These are phyloP conservation scores for Montipora capricornis DNA, from an alignment of 64 coral and sea anemone species.

Conservation along the genomic window DNA sequence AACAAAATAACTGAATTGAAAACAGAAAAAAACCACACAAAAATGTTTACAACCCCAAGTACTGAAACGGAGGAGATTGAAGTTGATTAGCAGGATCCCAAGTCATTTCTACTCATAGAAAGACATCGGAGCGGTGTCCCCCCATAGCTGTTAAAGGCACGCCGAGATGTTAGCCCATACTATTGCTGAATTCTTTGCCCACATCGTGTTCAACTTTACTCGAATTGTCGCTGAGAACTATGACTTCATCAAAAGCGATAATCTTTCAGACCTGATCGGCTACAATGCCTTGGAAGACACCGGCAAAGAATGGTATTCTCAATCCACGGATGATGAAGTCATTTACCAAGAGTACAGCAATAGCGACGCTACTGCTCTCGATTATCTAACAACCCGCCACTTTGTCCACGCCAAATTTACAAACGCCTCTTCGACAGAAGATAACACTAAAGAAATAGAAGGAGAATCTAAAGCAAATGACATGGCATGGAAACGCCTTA, in stretches of 20 bases:
- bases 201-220: slow-evolving; percentile 7
- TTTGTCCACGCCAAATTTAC: no score
- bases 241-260: neutral
- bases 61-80: no score
- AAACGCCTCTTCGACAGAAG: neutral
- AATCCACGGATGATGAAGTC: neutral
- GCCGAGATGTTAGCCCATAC: neutral
- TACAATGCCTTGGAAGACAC: slow-evolving; percentile 19
- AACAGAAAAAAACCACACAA: no score
- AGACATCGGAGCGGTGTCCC: no score
- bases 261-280: neutral
- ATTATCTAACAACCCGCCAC: no score
- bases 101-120: no score
- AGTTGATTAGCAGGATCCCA: no score
- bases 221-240: slow-evolving; percentile 21
- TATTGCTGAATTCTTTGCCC: neutral
- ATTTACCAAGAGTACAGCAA: neutral
- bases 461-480: no score
- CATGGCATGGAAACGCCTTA: slow-evolving; percentile 29
- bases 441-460: neutral
- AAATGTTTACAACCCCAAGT: no score
- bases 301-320: slow-evolving; percentile 20
- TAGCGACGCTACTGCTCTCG: no score
- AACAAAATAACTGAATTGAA: no score
- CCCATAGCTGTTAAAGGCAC: neutral